Evolutionary conservation across 2,888 invertebrate species (phyloP), one percentile per base, ranked within the genome.

Genomic region (Pteria penguin): DNA sequence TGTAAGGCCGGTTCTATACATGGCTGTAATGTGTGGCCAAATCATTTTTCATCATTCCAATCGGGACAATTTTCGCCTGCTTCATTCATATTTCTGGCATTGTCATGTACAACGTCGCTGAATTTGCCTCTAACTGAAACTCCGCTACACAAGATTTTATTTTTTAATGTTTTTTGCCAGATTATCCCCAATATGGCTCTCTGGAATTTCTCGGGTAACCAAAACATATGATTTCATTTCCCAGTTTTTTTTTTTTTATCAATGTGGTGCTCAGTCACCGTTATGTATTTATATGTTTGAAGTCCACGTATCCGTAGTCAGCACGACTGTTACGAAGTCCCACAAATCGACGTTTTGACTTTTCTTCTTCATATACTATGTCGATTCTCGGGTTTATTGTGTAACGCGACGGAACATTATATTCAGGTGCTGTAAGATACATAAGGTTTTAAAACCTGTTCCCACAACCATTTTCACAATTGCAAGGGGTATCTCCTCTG

Each of bases 51-150:
- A 24, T 69, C 72, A n/a, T 33, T 58, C 68, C 57, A 67, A 22
- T 67, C 52, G 11, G 60, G 52, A 36, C 33, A 67, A 32, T 31
- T 4, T 14, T 11, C 26, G 11, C 60, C 61, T 24, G 71, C 66
- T 18, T 55, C 14, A 24, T 75, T 71, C 75, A 71, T 75, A 27
- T 71, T 65, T n/a, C 73, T 57, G 14, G 73, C 73, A 67, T 65
- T 73, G 29, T 74, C 76, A 36, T 75, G 75, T 0, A 71, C 70
- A 57, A 70, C 70, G 1, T 52, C 24, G 4, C 71, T 54, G 14
- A 75, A 27, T 29, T 54, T 68, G 36, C 45, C 36, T 29, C 32
- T 52, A 24, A 75, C 22, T 1, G 54, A n/a, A 32, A 75, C 68
- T 29, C 69, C 69, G 1, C 18, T 24, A 1, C 60, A 63, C 45